Base-by-base conservation (phyloP, 35 echinoderm and acorn worm genomes). In the Eucidaris tribuloides region DNA sequence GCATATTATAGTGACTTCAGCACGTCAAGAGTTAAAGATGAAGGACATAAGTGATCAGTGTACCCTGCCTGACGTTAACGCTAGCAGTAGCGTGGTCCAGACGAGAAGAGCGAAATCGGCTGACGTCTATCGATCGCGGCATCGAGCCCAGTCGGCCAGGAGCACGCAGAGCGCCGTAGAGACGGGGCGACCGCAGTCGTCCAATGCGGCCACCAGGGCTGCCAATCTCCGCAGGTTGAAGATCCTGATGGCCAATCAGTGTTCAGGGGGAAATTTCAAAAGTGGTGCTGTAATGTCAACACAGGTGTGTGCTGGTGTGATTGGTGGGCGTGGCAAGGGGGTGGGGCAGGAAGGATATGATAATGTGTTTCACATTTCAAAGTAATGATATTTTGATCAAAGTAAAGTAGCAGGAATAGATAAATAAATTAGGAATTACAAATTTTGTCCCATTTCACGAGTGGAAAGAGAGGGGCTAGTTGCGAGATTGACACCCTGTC, bases 71-170 rank as follows among this genome's bases (percentile, higher is more conserved):
- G n/a, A n/a, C n/a, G n/a, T n/a, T n/a, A n/a, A n/a, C n/a, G n/a
- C n/a, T n/a, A n/a, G n/a, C n/a, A n/a, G n/a, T n/a, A n/a, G n/a
- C n/a, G n/a, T 72, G 66, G 17, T 2, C 5, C 33, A 24, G 5
- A 5, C n/a, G 23, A 72, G 66, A 20, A 72, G 66, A 43, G 66
- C 66, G 5, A 72, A 72, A 72, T 72, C 66, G 19, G 66, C 66
- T 24, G 66, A 72, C 11, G 5, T 42, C 36, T 18, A 24, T 37
- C 14, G 32, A 24, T 40, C 40, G 7, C 66, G 24, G 11, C 9
- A 40, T 2, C 36, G 66, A 24, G 66, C 35, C 14, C 66, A 72
- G 33, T 72, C 66, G 28, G 66, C 66, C 23, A 72, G 36, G 43
- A 72, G 66, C 66, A 72, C 66, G 1, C 40, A 7, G 7, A 72